These are phyloP conservation scores for Panthera tigris DNA, from an alignment of 2,113 vertebrate species.

Conservation along the genomic window DNA sequence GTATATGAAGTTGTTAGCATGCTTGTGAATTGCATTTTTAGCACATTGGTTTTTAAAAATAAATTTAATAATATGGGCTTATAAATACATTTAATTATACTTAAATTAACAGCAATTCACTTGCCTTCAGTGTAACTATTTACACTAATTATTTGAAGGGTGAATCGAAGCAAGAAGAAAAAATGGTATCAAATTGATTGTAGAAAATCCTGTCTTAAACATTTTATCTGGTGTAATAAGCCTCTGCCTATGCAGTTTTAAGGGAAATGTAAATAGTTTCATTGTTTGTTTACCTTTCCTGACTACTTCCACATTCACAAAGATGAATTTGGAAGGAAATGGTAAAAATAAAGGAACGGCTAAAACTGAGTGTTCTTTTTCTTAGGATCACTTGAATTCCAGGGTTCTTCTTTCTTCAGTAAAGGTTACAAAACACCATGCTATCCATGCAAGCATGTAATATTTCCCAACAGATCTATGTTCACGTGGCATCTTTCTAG, in stretches of 20 bases:
- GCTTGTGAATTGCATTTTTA: neutral
- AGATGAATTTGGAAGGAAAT: neutral
- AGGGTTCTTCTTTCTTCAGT: neutral
- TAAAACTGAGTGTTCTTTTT: neutral
- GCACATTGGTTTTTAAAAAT: neutral
- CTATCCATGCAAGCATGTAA: neutral
- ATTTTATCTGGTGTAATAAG: neutral
- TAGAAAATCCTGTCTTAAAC: neutral
- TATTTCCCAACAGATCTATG: neutral
- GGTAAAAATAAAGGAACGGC: neutral
- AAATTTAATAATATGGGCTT: neutral
- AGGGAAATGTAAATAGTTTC: neutral
- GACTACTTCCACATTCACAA: neutral
- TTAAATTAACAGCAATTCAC: neutral
- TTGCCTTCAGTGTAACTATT: neutral
- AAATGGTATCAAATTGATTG: neutral
- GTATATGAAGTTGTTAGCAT: neutral
- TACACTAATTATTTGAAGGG: conserved; percentile 21
- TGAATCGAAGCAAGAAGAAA: conserved; percentile 8
- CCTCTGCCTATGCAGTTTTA: neutral
- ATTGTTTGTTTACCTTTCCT: neutral
- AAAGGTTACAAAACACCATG: neutral
- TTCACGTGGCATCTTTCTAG: neutral
- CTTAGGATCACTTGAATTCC: neutral
- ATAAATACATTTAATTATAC: neutral